A percentile compares a stretch with the other conserved stretches of the same genome.
These are phyloP conservation scores for Leptodactylus fuscus DNA, from an alignment of 2,113 vertebrate species.

Conservation along the genomic window DNA sequence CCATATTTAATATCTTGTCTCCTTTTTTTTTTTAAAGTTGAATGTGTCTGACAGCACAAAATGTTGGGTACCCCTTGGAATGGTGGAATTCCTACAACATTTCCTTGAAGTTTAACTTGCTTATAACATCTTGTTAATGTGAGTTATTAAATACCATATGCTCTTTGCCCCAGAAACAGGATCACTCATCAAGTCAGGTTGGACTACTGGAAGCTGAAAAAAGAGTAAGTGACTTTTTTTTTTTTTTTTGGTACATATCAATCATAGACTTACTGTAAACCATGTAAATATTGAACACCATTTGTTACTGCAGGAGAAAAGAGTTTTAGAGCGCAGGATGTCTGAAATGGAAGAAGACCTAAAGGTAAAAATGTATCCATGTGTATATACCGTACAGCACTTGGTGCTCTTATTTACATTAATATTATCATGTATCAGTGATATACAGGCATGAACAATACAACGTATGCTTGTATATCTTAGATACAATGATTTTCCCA, in stretches of 20 bases:
- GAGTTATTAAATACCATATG: no score
- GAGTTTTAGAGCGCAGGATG: conserved; percentile 90
- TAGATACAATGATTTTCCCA: no score
- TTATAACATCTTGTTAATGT: background rate
- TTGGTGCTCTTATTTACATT: no score
- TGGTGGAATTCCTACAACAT: background rate
- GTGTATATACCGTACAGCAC: no score
- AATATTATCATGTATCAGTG: no score
- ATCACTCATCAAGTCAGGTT: conserved; percentile 89
- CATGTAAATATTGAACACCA: background rate
- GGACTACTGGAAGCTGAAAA: conserved; percentile 88
- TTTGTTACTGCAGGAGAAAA: conserved; percentile 82
- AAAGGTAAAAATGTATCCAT: conserved; percentile 80
- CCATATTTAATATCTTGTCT: no score
- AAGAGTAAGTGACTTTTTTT: conserved; percentile 74
- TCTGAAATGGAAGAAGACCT: conserved; percentile 97
- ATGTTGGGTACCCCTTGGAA: background rate
- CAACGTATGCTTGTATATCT: no score
- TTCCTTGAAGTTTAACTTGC: background rate
- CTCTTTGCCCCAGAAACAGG: conserved; percentile 82
- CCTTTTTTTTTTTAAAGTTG: no score
- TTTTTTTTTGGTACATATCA: background rate
- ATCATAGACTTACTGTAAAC: background rate
- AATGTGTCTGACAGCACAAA: background rate
- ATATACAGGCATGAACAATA: no score